A percentile compares a stretch with the other conserved stretches of the same genome.
Conservation (phyloP, 2,113 vertebrate species). For the Opisthocomus hoazin region DNA sequence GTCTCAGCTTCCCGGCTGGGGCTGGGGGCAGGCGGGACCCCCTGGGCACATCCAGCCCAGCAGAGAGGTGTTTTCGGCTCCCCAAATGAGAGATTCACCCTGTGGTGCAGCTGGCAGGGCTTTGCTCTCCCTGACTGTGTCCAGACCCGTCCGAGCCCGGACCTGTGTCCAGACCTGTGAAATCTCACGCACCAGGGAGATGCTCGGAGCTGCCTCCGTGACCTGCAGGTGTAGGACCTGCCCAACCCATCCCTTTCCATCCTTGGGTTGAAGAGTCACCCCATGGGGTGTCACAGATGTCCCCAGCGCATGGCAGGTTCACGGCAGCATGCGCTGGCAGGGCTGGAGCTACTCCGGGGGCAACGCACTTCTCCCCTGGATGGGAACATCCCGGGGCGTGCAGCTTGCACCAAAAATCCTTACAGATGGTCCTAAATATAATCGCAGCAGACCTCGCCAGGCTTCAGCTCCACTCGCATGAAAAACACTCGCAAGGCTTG, state of each 20-base stretch:
- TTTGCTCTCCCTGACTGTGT: not conserved
- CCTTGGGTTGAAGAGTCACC: not conserved
- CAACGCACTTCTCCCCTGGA: not conserved
- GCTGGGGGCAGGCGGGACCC: not conserved
- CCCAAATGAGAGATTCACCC: not conserved
- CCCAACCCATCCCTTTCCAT: not conserved
- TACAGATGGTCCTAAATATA: not conserved
- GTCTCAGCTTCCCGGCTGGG: not conserved
- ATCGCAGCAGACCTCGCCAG: not conserved
- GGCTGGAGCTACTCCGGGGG: not conserved
- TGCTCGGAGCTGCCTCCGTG: not conserved
- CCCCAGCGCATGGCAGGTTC: rapidly evolving
- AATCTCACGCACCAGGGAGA: rapidly evolving
- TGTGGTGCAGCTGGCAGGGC: rapidly evolving
- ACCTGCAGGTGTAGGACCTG: rapidly evolving
- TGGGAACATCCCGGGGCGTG: rapidly evolving
- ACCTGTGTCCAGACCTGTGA: not conserved
- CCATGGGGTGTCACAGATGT: not conserved
- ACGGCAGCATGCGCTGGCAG: rapidly evolving
- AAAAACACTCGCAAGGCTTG: slow-evolving; percentile 1
- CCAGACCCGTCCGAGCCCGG: not conserved
- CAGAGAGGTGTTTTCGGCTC: not conserved
- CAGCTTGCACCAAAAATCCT: not conserved
- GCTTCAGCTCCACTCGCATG: not conserved
- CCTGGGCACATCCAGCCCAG: not conserved